Evolutionary conservation across 2,113 vertebrate species (phyloP).

Genomic region (Eurystomus gularis): DNA sequence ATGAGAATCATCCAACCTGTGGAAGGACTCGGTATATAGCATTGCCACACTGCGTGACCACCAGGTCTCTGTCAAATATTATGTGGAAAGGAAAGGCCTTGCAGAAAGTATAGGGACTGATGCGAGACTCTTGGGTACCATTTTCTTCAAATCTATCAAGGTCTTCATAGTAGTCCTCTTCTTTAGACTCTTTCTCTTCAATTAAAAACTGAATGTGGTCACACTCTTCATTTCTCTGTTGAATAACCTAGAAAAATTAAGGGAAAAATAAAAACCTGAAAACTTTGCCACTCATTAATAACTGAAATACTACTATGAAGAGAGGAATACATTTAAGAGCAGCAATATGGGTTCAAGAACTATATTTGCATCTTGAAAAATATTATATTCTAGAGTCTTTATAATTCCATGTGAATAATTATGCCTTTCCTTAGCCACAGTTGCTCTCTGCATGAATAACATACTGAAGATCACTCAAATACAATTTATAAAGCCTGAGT

Average conservation of each 20-base stretch:
- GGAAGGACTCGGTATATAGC: conserved; percentile 96
- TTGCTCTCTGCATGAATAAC: not conserved
- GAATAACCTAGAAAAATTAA: conserved; percentile 84
- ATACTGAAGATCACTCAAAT: not conserved
- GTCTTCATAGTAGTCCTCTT: conserved; percentile 95
- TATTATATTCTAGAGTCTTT: not conserved
- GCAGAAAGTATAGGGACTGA: conserved; percentile 98
- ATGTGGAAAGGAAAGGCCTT: conserved; percentile 98
- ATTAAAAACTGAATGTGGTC: conserved; percentile 99
- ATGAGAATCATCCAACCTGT: conserved; percentile 80
- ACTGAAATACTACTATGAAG: not conserved
- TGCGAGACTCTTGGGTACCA: conserved; percentile 94
- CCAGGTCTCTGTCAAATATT: conserved; percentile 94
- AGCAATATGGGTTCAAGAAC: not conserved
- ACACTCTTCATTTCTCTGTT: conserved; percentile 94
- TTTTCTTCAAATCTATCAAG: conserved; percentile 97
- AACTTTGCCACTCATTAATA: not conserved
- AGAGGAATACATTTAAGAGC: not conserved
- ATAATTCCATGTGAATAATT: not conserved
- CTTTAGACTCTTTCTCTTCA: conserved; percentile 96
- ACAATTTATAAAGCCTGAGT: not conserved
- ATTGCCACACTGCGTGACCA: conserved; percentile 96
- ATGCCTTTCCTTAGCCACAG: not conserved
- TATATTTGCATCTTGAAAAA: not conserved
- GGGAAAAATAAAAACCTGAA: not conserved